Conservation (phyloP, 2,888 invertebrate genomes). For the Protophormia terraenovae region DNA sequence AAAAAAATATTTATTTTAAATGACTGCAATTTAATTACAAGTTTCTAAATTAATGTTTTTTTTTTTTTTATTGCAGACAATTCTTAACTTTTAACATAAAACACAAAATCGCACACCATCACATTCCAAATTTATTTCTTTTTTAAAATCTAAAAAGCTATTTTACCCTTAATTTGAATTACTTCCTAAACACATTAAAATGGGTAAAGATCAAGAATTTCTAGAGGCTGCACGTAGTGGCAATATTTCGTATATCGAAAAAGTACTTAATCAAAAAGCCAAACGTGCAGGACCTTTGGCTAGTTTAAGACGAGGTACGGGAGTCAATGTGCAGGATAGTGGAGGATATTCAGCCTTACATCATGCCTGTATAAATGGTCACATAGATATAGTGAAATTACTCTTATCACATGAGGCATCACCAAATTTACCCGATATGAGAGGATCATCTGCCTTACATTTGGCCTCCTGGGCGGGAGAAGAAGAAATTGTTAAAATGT, state of each 20-base stretch:
- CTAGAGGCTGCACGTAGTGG: slow-evolving; percentile 97
- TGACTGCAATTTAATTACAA: too few relatives aligned
- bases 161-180: background rate
- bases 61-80: slow-evolving; percentile 49
- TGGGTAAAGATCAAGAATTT: slow-evolving; percentile 98
- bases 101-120: background rate
- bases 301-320: slow-evolving; percentile 93
- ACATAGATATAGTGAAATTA: slow-evolving; percentile 93
- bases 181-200: slow-evolving; percentile 77
- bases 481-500: slow-evolving; percentile 91
- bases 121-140: background rate
- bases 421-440: slow-evolving; percentile 92
- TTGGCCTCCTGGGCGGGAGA: slow-evolving; percentile 97
- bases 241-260: slow-evolving; percentile 93
- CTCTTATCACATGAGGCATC: slow-evolving; percentile 91
- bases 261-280: slow-evolving; percentile 92
- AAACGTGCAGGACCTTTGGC: slow-evolving; percentile 97
- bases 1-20: too few relatives aligned
- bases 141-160: background rate
- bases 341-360: slow-evolving; percentile 97
- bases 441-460: slow-evolving; percentile 96
- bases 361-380: slow-evolving; percentile 96
- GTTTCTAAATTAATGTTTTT: background rate
- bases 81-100: background rate
- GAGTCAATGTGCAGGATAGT: slow-evolving; percentile 95